These are phyloP conservation scores for Styela plicata DNA, from an alignment of 23 tunicate genomes.

Conservation along the genomic window DNA sequence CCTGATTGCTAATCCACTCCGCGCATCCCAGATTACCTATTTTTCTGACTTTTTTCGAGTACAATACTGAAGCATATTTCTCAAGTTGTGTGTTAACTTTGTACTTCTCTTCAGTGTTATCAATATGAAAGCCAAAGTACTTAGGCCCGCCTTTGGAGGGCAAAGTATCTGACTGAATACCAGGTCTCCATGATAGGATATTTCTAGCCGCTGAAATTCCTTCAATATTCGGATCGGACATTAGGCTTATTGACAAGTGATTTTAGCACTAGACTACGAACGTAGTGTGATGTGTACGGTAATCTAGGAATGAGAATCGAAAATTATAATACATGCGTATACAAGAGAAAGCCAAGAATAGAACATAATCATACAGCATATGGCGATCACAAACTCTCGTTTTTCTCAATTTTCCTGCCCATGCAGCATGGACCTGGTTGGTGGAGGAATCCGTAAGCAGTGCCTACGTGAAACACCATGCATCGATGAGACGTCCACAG, in stretches of 20 bases:
- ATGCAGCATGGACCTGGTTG: too few species aligned
- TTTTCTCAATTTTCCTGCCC: too few species aligned
- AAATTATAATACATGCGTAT: too few species aligned
- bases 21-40: slow-evolving; percentile 58
- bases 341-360: too few species aligned
- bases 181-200: slow-evolving; percentile 40
- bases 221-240: not conserved
- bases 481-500: too few species aligned
- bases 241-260: not conserved
- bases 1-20: slow-evolving; percentile 60
- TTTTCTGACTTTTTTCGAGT: slow-evolving; percentile 64
- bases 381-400: too few species aligned
- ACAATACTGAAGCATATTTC: slow-evolving; percentile 14
- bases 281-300: too few species aligned
- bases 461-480: too few species aligned
- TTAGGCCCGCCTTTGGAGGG: slow-evolving; percentile 69
- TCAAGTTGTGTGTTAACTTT: slow-evolving; percentile 13
- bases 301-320: too few species aligned
- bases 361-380: too few species aligned
- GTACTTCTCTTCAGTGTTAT: slow-evolving; percentile 24
- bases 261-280: too few species aligned
- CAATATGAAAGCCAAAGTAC: slow-evolving; percentile 24
- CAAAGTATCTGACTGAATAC: not conserved
- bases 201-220: slow-evolving; percentile 33
- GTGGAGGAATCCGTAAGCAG: too few species aligned